A percentile compares a stretch with the other conserved stretches of the same genome.
Conservation (phyloP, 2,113 vertebrate species). For the Grantiella picta region DNA sequence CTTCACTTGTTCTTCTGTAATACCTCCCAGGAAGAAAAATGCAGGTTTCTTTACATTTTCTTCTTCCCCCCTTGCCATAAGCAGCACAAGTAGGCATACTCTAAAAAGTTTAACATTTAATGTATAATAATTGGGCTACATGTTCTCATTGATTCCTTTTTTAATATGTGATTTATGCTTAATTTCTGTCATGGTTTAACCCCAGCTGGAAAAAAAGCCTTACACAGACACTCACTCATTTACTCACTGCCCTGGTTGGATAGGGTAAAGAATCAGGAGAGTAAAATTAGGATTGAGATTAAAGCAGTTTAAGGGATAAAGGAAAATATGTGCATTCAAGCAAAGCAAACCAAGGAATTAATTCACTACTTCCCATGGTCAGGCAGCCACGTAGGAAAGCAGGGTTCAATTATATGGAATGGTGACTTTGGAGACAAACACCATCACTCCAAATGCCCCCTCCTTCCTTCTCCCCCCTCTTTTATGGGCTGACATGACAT, state of each 20-base stretch:
- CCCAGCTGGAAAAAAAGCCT: background rate
- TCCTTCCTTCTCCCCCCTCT: background rate
- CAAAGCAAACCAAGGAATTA: background rate
- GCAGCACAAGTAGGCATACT: background rate
- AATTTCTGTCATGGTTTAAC: background rate
- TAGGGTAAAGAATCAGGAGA: background rate
- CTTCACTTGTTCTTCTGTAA: conserved; percentile 17
- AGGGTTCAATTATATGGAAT: accelerated
- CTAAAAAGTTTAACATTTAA: background rate
- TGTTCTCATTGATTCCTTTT: background rate
- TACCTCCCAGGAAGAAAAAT: conserved; percentile 1
- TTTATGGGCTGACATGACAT: background rate
- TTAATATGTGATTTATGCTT: background rate
- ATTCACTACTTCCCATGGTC: background rate
- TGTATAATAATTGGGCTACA: background rate
- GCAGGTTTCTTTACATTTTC: background rate
- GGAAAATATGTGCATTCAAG: background rate
- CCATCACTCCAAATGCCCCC: background rate
- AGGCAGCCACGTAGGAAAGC: background rate
- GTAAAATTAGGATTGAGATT: background rate
- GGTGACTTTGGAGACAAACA: background rate
- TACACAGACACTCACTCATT: background rate
- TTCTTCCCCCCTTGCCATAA: background rate
- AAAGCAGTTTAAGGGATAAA: background rate
- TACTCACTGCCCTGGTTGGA: no score